Percentiles rank a stretch among this genome's conserved stretches.
phyloP scores from a whole-genome alignment of 2,797 vertebrate genomes.

The Acanthis flammea region DNA sequence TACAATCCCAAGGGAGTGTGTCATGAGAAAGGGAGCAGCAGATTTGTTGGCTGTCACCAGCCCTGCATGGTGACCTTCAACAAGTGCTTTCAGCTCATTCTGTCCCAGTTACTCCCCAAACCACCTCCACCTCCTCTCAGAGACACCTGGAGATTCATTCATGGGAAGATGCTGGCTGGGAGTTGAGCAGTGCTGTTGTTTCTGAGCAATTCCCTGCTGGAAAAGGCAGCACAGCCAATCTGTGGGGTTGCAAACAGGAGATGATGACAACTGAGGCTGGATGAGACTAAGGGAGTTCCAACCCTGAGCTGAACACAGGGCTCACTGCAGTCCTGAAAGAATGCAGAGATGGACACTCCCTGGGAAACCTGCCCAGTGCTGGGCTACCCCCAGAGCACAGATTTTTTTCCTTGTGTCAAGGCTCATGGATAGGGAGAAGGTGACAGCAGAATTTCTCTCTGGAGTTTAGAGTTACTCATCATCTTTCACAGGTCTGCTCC shows the following conservation, averaged over 20 bases:
- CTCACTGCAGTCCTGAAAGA: not conserved
- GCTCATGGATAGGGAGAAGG: not conserved
- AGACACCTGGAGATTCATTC: not conserved
- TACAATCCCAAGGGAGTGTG: rapidly evolving
- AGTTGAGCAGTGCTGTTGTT: not conserved
- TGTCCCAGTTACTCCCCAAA: not conserved
- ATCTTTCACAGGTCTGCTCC: not conserved
- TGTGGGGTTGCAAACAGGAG: not conserved
- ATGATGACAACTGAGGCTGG: not conserved
- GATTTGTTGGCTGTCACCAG: not conserved
- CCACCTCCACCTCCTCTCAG: not conserved
- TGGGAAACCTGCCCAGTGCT: not conserved
- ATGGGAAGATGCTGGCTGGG: not conserved
- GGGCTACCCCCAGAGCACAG: not conserved
- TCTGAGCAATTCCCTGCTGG: not conserved
- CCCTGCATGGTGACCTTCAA: not conserved
- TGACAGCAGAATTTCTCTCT: not conserved
- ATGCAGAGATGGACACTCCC: not conserved
- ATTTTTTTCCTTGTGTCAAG: not conserved
- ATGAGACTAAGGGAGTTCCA: not conserved
- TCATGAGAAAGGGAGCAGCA: not conserved
- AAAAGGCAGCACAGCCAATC: not conserved
- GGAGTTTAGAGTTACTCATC: not conserved
- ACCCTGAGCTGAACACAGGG: not conserved
- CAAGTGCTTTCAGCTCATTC: not conserved